Conservation (phyloP, 2,797 vertebrate genomes). For the Fringilla coelebs region DNA sequence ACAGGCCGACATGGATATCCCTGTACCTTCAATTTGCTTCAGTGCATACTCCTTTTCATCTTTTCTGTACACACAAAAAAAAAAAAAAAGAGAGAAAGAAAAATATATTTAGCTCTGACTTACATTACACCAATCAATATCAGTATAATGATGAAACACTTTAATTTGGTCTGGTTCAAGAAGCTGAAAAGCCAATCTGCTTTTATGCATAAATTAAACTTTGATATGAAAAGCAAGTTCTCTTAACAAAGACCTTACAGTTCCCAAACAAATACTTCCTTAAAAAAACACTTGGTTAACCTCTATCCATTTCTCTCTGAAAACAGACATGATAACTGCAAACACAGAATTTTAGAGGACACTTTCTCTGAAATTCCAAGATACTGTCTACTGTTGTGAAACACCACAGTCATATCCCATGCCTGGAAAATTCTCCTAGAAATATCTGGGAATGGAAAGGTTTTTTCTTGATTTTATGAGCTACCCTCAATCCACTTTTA, state of each 20-base stretch:
- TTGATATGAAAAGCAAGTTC: neutral
- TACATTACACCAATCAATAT: neutral
- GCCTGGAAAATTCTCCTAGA: neutral
- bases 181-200: neutral
- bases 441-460: neutral
- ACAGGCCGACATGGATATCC: slow-evolving; percentile 99
- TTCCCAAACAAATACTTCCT: neutral
- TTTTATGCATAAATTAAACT: neutral
- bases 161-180: neutral
- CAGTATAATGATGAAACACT: neutral
- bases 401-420: accelerated
- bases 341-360: neutral
- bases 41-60: slow-evolving; percentile 98
- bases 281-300: neutral
- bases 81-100: neutral
- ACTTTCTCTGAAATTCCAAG: neutral
- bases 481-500: neutral
- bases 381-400: neutral
- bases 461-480: neutral
- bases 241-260: neutral
- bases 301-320: neutral
- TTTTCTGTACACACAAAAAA: slow-evolving; percentile 80
- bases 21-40: slow-evolving; percentile 99
- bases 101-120: slow-evolving; percentile 41
- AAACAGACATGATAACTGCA: neutral